These are phyloP conservation scores for Oncorhynchus gorbuscha DNA, from an alignment of 2,113 vertebrate species.

Conservation along the genomic window DNA sequence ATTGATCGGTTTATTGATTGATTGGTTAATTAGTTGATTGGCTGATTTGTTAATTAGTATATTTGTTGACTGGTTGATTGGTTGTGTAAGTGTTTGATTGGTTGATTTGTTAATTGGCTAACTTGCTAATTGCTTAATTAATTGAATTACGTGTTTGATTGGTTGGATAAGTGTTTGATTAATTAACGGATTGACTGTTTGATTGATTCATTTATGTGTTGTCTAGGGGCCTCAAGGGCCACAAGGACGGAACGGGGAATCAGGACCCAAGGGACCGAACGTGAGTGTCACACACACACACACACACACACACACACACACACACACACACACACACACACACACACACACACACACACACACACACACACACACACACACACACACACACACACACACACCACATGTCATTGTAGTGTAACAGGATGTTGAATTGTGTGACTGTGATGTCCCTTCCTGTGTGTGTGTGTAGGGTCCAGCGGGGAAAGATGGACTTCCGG, in stretches of 20 bases:
- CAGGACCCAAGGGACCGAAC: slow-evolving; percentile 92
- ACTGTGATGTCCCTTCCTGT: slow-evolving; percentile 2
- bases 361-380: not conserved
- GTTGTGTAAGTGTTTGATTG: no score
- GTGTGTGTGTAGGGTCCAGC: slow-evolving; percentile 79
- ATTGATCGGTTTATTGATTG: not conserved
- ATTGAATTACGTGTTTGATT: no score
- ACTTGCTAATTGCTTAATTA: no score
- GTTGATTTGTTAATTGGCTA: not conserved
- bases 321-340: slow-evolving; percentile 1
- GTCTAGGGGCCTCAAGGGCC: slow-evolving; percentile 91
- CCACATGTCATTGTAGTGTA: not conserved
- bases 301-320: not conserved
- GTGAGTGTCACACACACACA: slow-evolving; percentile 74
- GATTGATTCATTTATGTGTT: slow-evolving; percentile 17
- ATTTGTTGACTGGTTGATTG: not conserved
- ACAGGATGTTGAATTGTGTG: not conserved
- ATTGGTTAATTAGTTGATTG: not conserved
- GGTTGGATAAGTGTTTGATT: no score
- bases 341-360: not conserved
- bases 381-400: no score
- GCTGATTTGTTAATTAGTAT: slow-evolving; percentile 8
- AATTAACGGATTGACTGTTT: not conserved
- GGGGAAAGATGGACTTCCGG: slow-evolving; percentile 95
- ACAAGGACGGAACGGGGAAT: slow-evolving; percentile 90